Base-by-base conservation (phyloP, 2,113 vertebrate species). In the Coptodon bakossiorum region DNA sequence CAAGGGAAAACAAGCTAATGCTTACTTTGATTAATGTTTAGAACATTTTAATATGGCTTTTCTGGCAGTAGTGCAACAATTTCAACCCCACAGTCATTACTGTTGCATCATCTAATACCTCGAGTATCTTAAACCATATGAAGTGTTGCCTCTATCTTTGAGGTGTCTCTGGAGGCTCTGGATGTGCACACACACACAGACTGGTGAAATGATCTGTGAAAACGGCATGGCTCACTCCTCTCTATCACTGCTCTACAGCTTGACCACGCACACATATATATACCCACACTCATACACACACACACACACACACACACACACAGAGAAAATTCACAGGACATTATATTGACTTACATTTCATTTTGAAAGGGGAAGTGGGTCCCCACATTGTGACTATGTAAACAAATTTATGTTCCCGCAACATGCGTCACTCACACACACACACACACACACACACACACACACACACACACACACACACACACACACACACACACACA, bases 131-230 rank as follows among this genome's bases (percentile, higher is more conserved):
- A 73, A 83, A 79, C 73, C 13, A 12, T 9, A 73, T 24, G 54
- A 87, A 84, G 36, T n/a, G 50, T 81, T 14, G 79, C 85, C 87
- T 85, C 31, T 63, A 31, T 79, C 31, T n/a, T 38, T 12, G 9
- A 13, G 1, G 63, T n/a, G 83, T 86, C 81, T 91, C 66, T 66
- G 45, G 22, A 27, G 78, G 66, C 48, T 59, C 48, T 1, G 53
- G 36, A 84, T 92, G 87, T 83, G 86, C 80, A 50, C 83, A 86
- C 91, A 91, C 50, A 91, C 50, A 88, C 24, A 82, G 48, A 87
- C 90, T 45, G 73, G 88, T 89, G 87, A 91, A 93, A 90, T 82
- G 87, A 86, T 87, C 91, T 87, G 89, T 93, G 80, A 93, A 93
- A 93, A 78, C 85, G 86, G 50, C 84, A 76, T 19, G 86, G 59